Evolutionary conservation across 2,888 invertebrate genomes (phyloP), one percentile per base, ranked within the genome.

Genomic region (Brenthis hecate): DNA sequence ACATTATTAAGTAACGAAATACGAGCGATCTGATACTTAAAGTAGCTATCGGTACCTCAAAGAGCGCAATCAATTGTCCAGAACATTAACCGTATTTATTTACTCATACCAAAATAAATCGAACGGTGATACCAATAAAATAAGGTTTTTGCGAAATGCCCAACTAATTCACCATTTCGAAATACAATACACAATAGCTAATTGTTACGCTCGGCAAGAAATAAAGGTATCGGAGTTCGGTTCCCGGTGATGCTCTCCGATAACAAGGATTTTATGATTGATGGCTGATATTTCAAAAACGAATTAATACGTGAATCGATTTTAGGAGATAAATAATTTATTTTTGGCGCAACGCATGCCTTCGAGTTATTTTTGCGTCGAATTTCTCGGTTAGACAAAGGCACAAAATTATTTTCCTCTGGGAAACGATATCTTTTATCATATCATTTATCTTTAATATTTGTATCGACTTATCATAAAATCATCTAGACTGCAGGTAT

Each of bases 231-330:
- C 69, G 28, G 56, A 72, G 51, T 68, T 74, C 75, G 75, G 72
- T 73, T 71, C 72, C 72, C 32, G 58, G 51, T 58, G 69, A 64
- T 58, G 68, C 57, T 16, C 61, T 43, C 36, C 36, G 90, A 90
- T 90, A 88, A 81, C 81, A 87, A 87, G 65, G 28, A 36, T 61
- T 75, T 86, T 91, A 91, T 91, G 91, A 92, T 91, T 88, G 89
- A 91, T 87, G 89, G 77, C 74, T 84, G 83, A 87, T 86, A 86
- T 85, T 81, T 82, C 79, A 79, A 78, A 84, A 85, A 81, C 79
- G 86, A 87, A 87, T 89, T 85, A 88, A 89, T 86, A 87, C 86
- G 82, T 85, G 87, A 85, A 85, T 85, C 84, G 85, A 84, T 82
- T 81, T 77, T 72, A 76, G 75, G 77, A 75, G 80, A 88, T 87